phyloP scores from a whole-genome alignment of 2,797 vertebrate genomes.

The Momotus momota region DNA sequence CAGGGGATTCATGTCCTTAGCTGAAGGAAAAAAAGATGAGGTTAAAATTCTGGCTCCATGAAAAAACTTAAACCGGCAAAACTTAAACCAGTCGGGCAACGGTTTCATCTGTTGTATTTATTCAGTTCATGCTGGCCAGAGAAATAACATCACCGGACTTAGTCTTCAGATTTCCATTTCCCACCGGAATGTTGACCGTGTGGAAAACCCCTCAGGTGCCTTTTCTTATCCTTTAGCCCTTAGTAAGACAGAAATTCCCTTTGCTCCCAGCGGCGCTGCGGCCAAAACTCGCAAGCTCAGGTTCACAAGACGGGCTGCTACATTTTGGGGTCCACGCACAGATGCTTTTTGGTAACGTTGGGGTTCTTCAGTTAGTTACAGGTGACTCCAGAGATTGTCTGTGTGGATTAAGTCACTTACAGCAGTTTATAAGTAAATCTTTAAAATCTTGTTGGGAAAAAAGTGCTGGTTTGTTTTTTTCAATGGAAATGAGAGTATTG shows the following conservation, averaged over 20 bases:
- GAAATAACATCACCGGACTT: neutral
- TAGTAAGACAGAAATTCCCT: neutral
- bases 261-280: neutral
- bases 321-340: neutral
- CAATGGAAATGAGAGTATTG: neutral
- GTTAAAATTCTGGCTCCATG: neutral
- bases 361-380: neutral
- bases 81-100: neutral
- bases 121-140: neutral
- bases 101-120: neutral
- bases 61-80: neutral
- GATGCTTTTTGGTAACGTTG: neutral
- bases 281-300: neutral
- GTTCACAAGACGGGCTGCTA: neutral
- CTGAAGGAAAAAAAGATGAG: neutral
- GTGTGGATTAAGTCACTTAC: neutral
- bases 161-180: neutral
- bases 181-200: neutral
- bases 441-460: neutral
- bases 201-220: neutral
- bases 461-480: neutral
- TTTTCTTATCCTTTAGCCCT: neutral
- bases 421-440: neutral
- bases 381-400: neutral
- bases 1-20: neutral